phyloP scores from a whole-genome alignment of 1,140 invertebrate genomes.

The Kradibia gibbosae region DNA sequence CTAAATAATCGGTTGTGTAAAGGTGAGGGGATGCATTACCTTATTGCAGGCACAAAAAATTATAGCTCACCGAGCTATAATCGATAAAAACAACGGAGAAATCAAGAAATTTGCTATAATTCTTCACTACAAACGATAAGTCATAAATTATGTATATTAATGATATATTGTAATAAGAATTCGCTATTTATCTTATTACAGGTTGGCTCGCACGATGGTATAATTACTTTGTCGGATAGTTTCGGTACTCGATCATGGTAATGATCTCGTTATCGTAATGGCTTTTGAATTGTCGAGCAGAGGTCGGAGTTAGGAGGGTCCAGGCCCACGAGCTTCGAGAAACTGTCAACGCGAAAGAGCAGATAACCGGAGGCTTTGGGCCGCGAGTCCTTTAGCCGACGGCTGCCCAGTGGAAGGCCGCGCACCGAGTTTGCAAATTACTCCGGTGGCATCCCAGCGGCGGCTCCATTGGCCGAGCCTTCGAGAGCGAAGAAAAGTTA shows the following conservation, averaged over 20 bases:
- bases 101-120: not conserved
- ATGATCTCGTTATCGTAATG: too few relatives aligned
- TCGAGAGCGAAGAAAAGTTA: not conserved
- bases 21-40: not conserved
- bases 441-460: not conserved
- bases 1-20: not conserved
- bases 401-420: not conserved
- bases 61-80: not conserved
- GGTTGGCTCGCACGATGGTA: too few relatives aligned
- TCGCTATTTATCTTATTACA: too few relatives aligned
- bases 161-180: not conserved
- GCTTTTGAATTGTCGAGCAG: too few relatives aligned
- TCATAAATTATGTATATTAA: not conserved
- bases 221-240: too few relatives aligned
- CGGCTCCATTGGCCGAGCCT: not conserved
- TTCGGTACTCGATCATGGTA: too few relatives aligned
- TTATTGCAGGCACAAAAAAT: not conserved
- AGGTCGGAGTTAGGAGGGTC: too few relatives aligned
- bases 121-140: not conserved
- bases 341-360: too few relatives aligned
- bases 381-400: too few relatives aligned
- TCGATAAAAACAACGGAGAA: not conserved
- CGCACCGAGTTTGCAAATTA: not conserved
- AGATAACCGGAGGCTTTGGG: too few relatives aligned
- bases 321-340: too few relatives aligned